These are phyloP conservation scores for Cyrtorhinus lividipennis DNA, from an alignment of 1,140 invertebrate genomes.

Conservation along the genomic window DNA sequence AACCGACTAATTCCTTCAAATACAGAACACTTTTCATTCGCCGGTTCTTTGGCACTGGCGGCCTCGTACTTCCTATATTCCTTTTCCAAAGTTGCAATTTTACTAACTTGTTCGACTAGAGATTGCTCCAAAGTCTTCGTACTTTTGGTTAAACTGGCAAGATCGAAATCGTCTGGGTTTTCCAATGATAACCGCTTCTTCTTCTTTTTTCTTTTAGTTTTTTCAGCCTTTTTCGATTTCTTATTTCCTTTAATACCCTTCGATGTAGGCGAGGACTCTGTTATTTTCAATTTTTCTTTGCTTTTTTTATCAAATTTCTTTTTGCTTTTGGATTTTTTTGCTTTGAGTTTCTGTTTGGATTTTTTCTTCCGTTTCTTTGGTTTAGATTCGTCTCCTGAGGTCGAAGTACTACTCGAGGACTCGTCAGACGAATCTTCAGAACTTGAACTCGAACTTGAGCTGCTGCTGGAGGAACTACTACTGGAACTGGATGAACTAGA, in stretches of 20 bases:
- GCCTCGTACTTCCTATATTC: background rate
- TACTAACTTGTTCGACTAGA: background rate
- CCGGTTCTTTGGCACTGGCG: too few species aligned
- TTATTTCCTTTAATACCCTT: background rate
- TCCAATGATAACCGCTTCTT: background rate
- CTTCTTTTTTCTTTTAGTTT: slow-evolving; percentile 9
- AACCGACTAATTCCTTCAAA: too few species aligned
- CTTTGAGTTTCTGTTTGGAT: background rate
- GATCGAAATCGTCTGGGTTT: background rate
- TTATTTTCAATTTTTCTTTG: background rate
- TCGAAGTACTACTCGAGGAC: background rate
- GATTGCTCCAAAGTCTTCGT: background rate
- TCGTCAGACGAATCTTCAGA: slow-evolving; percentile 11
- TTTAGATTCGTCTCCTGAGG: background rate
- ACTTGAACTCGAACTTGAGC: slow-evolving; percentile 4
- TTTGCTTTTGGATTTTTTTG: background rate
- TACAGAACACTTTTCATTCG: too few species aligned
- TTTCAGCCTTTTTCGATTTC: background rate
- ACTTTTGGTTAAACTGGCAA: background rate
- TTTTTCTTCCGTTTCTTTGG: slow-evolving; percentile 11
- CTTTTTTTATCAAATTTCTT: background rate
- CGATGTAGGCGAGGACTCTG: background rate
- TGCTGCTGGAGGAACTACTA: slow-evolving; percentile 5
- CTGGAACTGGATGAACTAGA: background rate
- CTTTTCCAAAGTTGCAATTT: background rate